Conservation (phyloP, 1,140 invertebrate species). For the Drosophila watanabei region DNA sequence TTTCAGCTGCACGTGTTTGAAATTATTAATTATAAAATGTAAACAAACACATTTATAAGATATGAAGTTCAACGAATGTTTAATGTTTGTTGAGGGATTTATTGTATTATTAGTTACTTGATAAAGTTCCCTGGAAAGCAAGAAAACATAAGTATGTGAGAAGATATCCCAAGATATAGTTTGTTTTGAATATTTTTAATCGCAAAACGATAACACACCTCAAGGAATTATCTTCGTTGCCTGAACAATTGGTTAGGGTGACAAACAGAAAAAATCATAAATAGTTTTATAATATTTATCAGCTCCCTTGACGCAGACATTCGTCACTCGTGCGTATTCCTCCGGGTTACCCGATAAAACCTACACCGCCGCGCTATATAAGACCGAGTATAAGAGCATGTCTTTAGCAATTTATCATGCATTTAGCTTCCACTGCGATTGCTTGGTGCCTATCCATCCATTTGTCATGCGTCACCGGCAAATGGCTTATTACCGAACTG, state of each 20-base stretch:
- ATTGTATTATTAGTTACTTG: not conserved
- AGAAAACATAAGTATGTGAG: not conserved
- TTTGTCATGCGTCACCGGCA: slow-evolving; percentile 25
- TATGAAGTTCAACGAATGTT: not conserved
- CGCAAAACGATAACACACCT: not conserved
- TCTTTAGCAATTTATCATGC: slow-evolving; percentile 51
- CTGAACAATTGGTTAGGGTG: slow-evolving; percentile 11
- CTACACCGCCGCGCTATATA: not conserved
- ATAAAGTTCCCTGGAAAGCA: not conserved
- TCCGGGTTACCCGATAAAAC: slow-evolving; percentile 11
- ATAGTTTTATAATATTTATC: slow-evolving; percentile 40
- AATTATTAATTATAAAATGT: not conserved
- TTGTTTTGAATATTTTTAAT: slow-evolving; percentile 11
- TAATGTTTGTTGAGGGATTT: not conserved
- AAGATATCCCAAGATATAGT: not conserved
- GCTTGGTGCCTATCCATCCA: slow-evolving; percentile 30
- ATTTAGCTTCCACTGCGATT: slow-evolving; percentile 20
- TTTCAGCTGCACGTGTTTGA: not conserved
- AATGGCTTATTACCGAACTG: slow-evolving; percentile 17
- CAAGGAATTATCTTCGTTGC: slow-evolving; percentile 1
- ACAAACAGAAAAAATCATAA: slow-evolving; percentile 55
- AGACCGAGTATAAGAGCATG: slow-evolving; percentile 12
- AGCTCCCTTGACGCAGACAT: slow-evolving; percentile 8
- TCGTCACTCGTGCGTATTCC: slow-evolving; percentile 30
- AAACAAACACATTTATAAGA: not conserved